Base-by-base conservation (phyloP, 2,888 invertebrate genomes). In the Aproaerema taeniolella region DNA sequence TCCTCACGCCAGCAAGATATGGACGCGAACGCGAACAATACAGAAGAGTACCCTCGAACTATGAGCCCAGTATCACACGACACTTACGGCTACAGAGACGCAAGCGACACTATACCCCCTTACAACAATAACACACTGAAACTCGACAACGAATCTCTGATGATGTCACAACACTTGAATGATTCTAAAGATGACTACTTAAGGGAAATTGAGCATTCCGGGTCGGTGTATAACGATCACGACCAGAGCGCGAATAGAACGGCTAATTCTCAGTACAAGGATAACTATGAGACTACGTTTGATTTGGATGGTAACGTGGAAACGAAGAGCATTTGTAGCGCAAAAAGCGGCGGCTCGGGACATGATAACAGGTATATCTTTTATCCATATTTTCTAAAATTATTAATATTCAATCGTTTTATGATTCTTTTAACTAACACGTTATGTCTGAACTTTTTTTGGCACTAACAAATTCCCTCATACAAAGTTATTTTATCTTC, bases 231-330 rank as follows among this genome's bases (percentile, higher is more conserved):
- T 58, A 70, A 68, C 49, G 77, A 80, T 10, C 78, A 76, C 47
- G 81, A 82, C 12, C 77, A 69, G 47, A 68, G 62, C 49, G 55
- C 57, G 25, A 73, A 67, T 39, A 69, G 83, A 35, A 73, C 69
- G 5, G 59, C 63, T 32, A 72, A 68, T 53, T 74, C 83, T 29
- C 87, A 88, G 41, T 89, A 87, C 58, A 91, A 92, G 57, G 93
- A 93, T 70, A 93, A 92, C 79, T 93, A 92, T 67, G 93, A 92
- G 73, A 93, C 95, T 10, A 95, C 94, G 20, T 96, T 95, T 79
- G 97, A 96, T 75, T 89, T 95, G 58, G 96, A 97, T 67, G 96
- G 95, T 46, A 95, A 95, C 76, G 93, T 96, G 47, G 96, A 97
- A 76, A 96, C 97, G 2, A 92, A 95, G 58, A 95, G 95, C 53